Base-by-base conservation (phyloP, 1,140 invertebrate species). In the Acromyrmex charruanus region DNA sequence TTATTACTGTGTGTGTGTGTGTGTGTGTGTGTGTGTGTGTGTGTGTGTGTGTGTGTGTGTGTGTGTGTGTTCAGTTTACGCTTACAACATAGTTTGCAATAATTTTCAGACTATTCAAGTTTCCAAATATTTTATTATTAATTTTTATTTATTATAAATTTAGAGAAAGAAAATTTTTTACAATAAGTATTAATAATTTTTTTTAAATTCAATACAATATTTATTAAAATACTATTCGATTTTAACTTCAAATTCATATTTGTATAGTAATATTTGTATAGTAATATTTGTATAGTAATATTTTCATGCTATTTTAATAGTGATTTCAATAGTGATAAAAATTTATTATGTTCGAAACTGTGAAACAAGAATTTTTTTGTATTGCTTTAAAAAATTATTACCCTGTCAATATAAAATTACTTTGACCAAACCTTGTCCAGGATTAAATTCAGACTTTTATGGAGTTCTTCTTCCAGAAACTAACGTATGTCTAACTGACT, bases 401-500 rank as follows among this genome's bases (percentile, higher is more conserved):
- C 16, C 5, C 9, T 14, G 3, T 65, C 9, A 49, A 31, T 61
- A 44, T 25, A 16, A 77, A 25, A 77, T 12, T 25, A 28, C 9
- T 63, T 44, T 12, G 6, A 69, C 12, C 80, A 75, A 14, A 84
- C 80, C 80, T 84, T 75, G 58, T 75, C 14, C 25, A 35, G 39
- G 25, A 74, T 7, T 75, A 31, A 35, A n/a, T 5, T 58, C 18
- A 14, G 9, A 18, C 14, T 59, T 74, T 31, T 35, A 25, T 59
- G 68, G 25, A 72, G 14, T 44, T 49, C 12, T 51, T 31, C 12
- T 16, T 16, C 31, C 63, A 61, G 59, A 79, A 79, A 79, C 49
- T 31, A 21, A 58, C 31, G 16, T 77, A 31, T 51, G 14, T 85
- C 49, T 51, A 49, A 85, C 39, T 9, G 14, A 55, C 25, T 74